Evolutionary conservation across 2,797 vertebrate genomes (phyloP).

Genomic region (Spheniscus humboldti): DNA sequence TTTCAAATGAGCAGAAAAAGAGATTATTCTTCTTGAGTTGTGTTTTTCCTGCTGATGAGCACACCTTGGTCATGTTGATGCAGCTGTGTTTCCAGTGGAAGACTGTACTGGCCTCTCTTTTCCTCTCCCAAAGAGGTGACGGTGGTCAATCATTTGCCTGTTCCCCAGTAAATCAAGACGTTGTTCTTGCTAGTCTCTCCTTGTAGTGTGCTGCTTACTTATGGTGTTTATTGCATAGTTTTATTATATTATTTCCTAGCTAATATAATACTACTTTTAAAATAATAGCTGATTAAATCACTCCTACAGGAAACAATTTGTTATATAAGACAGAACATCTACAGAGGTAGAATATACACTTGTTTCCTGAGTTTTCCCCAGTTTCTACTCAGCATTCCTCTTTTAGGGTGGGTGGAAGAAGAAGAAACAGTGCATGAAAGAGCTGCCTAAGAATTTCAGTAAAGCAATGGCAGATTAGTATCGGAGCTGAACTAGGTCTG

Average conservation of each 20-base stretch:
- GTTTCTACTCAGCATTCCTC: not conserved
- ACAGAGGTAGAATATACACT: not conserved
- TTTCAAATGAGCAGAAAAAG: not conserved
- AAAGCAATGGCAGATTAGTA: not conserved
- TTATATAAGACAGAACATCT: not conserved
- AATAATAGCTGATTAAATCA: not conserved
- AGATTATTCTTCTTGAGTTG: not conserved
- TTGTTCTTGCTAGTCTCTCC: not conserved
- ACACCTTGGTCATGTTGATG: not conserved
- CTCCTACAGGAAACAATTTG: not conserved
- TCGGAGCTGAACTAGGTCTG: not conserved
- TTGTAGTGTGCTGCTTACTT: not conserved
- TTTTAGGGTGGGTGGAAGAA: rapidly evolving
- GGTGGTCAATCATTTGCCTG: not conserved
- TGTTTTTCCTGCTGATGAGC: not conserved
- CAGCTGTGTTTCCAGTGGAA: not conserved
- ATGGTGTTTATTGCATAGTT: not conserved
- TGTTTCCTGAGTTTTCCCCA: not conserved
- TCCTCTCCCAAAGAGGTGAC: not conserved
- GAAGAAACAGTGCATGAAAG: not conserved
- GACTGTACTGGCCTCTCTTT: not conserved
- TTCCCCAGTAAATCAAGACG: not conserved
- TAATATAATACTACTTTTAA: not conserved
- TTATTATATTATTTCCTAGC: not conserved
- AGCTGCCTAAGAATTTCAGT: not conserved